These are phyloP conservation scores for Dolichopus griseipennis DNA, from an alignment of 2,888 invertebrate genomes.

Conservation along the genomic window DNA sequence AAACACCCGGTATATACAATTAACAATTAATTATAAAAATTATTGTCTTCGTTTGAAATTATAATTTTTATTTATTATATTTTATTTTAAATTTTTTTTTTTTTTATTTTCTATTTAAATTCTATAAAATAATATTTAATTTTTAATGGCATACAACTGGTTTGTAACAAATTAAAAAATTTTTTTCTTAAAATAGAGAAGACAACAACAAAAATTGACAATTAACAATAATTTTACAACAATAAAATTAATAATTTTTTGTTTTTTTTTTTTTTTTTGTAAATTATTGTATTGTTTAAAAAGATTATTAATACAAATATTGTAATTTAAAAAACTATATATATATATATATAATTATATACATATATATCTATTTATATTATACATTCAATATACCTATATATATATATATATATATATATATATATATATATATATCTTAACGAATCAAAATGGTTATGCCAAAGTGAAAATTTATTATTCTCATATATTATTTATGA, in stretches of 20 bases:
- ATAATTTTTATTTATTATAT: background rate
- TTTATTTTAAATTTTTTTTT: background rate
- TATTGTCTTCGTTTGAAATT: background rate
- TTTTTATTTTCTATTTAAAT: background rate
- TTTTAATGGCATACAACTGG: background rate
- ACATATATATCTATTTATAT: background rate
- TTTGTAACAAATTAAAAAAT: background rate
- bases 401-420: background rate
- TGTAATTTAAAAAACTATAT: no score
- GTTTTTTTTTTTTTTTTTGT: background rate
- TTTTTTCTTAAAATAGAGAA: background rate
- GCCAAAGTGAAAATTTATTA: conserved; percentile 9
- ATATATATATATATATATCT: background rate
- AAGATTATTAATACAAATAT: no score
- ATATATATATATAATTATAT: no score
- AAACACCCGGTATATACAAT: background rate
- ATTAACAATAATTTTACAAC: conserved; percentile 1
- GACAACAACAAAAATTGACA: background rate
- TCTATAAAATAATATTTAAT: background rate
- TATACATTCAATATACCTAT: background rate
- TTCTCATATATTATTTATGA: conserved; percentile 11
- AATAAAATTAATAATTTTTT: background rate
- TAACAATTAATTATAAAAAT: background rate
- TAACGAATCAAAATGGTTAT: background rate
- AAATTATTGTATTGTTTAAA: no score